phyloP scores from a whole-genome alignment of 2,113 vertebrate genomes.

The Pycnonotus jocosus region DNA sequence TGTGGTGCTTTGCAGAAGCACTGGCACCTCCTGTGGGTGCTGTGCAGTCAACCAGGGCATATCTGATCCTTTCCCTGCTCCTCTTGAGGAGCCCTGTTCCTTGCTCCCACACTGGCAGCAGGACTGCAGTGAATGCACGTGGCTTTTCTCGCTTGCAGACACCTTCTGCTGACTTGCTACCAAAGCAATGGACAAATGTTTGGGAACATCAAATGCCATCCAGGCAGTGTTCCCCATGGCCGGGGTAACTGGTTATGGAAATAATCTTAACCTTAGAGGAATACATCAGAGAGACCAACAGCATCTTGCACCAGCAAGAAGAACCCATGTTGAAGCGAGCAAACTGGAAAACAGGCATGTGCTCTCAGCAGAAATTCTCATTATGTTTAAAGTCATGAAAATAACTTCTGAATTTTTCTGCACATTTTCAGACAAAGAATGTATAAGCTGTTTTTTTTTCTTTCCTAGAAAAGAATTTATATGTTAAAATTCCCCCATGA shows the following conservation, averaged over 20 bases:
- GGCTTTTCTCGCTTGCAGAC: not conserved
- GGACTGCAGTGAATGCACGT: fast-evolving
- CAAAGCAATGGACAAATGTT: not conserved
- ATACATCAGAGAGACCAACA: not conserved
- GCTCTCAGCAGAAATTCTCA: not conserved
- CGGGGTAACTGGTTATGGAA: not conserved
- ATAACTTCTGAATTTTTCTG: not conserved
- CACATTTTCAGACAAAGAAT: not conserved
- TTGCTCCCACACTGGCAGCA: not conserved
- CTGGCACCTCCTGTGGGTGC: not conserved
- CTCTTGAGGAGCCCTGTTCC: not conserved
- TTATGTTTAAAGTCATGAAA: not conserved
- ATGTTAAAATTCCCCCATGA: not conserved
- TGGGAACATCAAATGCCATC: not conserved
- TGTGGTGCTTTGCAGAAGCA: not conserved
- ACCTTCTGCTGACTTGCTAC: not conserved
- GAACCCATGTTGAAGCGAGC: not conserved
- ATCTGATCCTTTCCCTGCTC: not conserved
- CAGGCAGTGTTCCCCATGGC: not conserved
- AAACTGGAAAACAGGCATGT: not conserved
- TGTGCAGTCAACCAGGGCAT: not conserved
- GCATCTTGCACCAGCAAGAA: not conserved
- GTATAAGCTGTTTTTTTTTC: not conserved
- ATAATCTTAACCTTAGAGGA: not conserved
- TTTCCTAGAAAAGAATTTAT: not conserved